Evolutionary conservation across 2,113 vertebrate genomes (phyloP), one percentile per base, ranked within the genome.

Genomic region (Talpa occidentalis): DNA sequence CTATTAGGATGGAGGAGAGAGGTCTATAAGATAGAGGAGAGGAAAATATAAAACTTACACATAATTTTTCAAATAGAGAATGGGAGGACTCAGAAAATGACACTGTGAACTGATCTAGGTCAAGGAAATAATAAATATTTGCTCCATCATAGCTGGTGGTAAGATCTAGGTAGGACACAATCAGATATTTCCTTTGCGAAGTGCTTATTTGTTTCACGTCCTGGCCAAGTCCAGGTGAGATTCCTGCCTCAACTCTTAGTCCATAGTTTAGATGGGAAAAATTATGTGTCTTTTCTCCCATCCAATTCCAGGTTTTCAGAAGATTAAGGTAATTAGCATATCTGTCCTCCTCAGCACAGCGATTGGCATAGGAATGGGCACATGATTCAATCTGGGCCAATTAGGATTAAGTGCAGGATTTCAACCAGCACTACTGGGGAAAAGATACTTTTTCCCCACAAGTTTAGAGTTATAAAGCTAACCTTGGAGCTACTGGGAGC

Each of bases 31-130:
- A 10, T 92, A 85, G 40, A 84, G 80, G 91, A 89, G 2, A 81
- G 44, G 78, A 8, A 91, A 82, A 64, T 84, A 67, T 30, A n/a
- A 40, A 93, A 69, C 30, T 59, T 78, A 52, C 37, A 40, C 19
- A 59, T 7, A 66, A 66, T 78, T 32, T 22, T 94, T 78, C 84
- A 93, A 92, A 52, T 26, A 88, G 22, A 80, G 56, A 90, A 30
- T 54, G 14, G 49, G 64, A 72, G 26, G 79, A 69, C 35, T 89
- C n/a, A 52, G 59, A 64, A 83, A 86, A 37, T 37, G 21, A 59
- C 62, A 2, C 16, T 66, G 11, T 44, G 74, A 70, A 35, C 32
- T 52, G 69, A 66, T 62, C n/a, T 70, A 37, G 44, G 21, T 66
- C 22, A 54, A n/a, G 49, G 59, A 76, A 74, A 56, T 59, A n/a